Evolutionary conservation across 2,797 vertebrate species (phyloP).

Genomic region (Eleutherodactylus coqui): DNA sequence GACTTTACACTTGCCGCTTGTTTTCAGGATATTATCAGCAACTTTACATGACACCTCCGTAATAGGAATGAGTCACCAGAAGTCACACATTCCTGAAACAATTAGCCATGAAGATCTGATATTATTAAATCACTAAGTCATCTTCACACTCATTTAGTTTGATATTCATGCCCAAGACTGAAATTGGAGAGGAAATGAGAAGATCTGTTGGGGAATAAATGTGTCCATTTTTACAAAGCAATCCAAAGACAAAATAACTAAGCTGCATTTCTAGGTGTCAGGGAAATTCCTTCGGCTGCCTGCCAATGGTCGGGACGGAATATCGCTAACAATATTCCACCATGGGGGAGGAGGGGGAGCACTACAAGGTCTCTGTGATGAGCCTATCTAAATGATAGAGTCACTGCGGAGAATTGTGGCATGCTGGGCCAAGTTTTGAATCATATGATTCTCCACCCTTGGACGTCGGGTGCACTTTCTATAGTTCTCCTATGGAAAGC

Average conservation of each 20-base stretch:
- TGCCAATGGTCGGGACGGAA: too few relatives aligned
- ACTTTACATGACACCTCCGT: neutral
- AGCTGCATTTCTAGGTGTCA: neutral
- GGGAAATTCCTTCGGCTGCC: too few relatives aligned
- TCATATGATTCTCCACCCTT: too few relatives aligned
- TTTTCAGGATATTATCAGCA: neutral
- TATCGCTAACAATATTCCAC: too few relatives aligned
- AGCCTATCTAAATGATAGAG: too few relatives aligned
- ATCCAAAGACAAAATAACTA: neutral
- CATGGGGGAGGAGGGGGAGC: too few relatives aligned
- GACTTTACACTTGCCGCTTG: neutral
- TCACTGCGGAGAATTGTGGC: too few relatives aligned
- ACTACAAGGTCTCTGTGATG: too few relatives aligned
- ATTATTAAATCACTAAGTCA: constrained; percentile 19
- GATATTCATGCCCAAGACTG: neutral
- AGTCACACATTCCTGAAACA: constrained; percentile 22
- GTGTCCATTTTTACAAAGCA: neutral
- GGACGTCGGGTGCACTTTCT: too few relatives aligned
- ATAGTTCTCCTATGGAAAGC: too few relatives aligned
- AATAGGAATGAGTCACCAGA: constrained; percentile 11
- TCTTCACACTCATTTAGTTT: neutral
- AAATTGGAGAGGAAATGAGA: neutral
- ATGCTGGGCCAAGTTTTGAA: too few relatives aligned
- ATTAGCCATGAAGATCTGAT: constrained; percentile 25
- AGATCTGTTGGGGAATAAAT: neutral